Evolutionary conservation across 2,797 vertebrate genomes (phyloP).

Genomic region (Denticeps clupeoides): DNA sequence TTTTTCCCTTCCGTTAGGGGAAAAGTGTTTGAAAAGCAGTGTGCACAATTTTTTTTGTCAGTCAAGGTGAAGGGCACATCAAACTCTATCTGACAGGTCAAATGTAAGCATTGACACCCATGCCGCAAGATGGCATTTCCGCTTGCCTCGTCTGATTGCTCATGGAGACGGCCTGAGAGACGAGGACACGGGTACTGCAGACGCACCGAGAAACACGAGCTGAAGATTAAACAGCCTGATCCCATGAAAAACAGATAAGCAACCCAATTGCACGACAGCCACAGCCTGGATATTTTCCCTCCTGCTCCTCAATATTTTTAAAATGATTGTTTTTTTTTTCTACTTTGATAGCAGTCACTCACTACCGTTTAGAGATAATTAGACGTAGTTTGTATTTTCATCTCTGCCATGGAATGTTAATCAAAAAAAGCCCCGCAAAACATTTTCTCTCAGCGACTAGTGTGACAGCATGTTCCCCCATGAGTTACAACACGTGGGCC

Average conservation of each 20-base stretch:
- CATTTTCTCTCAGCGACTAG: not conserved
- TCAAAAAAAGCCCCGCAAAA: slow-evolving; percentile 51
- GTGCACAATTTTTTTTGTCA: not conserved
- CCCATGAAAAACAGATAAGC: slow-evolving; percentile 15
- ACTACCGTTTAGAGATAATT: slow-evolving; percentile 17
- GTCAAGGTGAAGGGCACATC: not conserved
- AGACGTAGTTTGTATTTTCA: slow-evolving; percentile 70
- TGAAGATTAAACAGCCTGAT: not conserved
- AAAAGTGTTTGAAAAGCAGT: not conserved
- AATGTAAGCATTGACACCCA: slow-evolving; percentile 13
- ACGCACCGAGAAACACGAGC: slow-evolving; percentile 16
- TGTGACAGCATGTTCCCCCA: not conserved
- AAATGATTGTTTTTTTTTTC: not conserved
- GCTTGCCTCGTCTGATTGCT: no score
- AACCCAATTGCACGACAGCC: not conserved
- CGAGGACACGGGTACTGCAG: slow-evolving; percentile 15
- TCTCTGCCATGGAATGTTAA: slow-evolving; percentile 69
- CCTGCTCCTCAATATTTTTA: not conserved
- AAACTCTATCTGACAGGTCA: slow-evolving; percentile 5
- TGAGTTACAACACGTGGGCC: slow-evolving; percentile 12
- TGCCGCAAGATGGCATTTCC: slow-evolving; percentile 7
- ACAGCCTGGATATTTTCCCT: not conserved
- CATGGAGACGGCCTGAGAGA: not conserved
- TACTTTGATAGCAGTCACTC: slow-evolving; percentile 15
- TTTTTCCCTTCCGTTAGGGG: no score